Percentiles rank a stretch among this genome's conserved stretches.
Conservation (phyloP, 2,113 vertebrate species). For the Myotis lucifugus region DNA sequence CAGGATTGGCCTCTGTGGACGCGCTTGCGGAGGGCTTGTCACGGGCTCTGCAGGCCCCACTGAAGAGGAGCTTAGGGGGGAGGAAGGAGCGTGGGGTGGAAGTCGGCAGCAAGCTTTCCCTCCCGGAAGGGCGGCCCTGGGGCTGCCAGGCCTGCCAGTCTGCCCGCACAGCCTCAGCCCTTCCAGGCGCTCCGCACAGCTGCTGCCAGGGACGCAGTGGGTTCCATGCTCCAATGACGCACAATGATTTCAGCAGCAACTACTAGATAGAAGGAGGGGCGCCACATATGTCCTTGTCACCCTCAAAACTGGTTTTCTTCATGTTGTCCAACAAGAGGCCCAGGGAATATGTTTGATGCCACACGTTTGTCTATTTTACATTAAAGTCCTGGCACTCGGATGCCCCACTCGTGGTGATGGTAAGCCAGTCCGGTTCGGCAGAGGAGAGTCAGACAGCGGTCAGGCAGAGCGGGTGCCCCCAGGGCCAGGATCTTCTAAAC, state of each 20-base stretch:
- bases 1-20: not conserved
- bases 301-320: not conserved
- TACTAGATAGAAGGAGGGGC: not conserved
- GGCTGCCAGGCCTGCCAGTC: not conserved
- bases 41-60: not conserved
- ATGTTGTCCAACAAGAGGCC: not conserved
- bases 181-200: not conserved
- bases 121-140: rapidly evolving
- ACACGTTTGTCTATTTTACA: not conserved
- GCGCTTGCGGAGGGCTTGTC: not conserved
- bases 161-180: not conserved
- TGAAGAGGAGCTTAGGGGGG: not conserved
- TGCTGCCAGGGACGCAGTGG: rapidly evolving
- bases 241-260: not conserved
- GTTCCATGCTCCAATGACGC: not conserved
- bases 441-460: rapidly evolving
- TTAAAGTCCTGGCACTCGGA: not conserved
- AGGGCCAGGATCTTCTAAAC: not conserved
- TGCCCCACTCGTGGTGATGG: not conserved
- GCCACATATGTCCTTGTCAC: rapidly evolving
- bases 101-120: not conserved
- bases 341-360: not conserved
- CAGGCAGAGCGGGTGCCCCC: rapidly evolving
- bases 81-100: not conserved
- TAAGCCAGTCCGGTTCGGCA: no score